A percentile compares a stretch with the other conserved stretches of the same genome.
These are phyloP conservation scores for Ostrea denselamellosa DNA, from an alignment of 1,140 invertebrate genomes.

Conservation along the genomic window DNA sequence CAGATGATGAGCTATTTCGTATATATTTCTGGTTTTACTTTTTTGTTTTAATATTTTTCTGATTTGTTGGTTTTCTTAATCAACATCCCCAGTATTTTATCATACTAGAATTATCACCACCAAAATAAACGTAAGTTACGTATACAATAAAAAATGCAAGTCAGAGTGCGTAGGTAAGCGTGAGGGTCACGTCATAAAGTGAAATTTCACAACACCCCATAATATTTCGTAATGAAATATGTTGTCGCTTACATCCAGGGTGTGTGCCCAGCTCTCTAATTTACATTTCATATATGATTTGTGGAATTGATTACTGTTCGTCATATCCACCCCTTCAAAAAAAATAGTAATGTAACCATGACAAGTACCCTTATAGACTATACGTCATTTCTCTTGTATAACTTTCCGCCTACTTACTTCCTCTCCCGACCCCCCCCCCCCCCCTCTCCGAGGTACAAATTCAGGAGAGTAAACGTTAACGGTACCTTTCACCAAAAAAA, in stretches of 20 bases:
- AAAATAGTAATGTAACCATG: no score
- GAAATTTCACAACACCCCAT: not conserved
- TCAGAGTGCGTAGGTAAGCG: no score
- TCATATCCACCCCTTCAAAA: no score
- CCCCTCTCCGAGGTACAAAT: no score
- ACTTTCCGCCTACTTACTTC: no score
- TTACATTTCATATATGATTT: not conserved
- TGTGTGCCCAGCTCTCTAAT: not conserved
- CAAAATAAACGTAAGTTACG: not conserved
- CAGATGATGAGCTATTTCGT: slow-evolving; percentile 34
- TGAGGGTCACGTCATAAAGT: not conserved
- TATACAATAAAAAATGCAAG: not conserved
- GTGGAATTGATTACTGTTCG: no score
- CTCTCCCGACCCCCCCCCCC: no score
- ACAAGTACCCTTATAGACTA: no score
- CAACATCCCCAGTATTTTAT: not conserved
- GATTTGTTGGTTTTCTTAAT: not conserved
- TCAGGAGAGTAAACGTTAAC: no score
- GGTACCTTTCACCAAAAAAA: no score
- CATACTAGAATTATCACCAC: not conserved
- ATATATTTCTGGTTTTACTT: not conserved
- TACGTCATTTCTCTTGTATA: no score
- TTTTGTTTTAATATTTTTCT: not conserved
- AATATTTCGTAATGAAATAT: not conserved
- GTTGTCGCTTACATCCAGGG: not conserved